Base-by-base conservation (phyloP, 2,113 vertebrate species). In the Hippocampus guttulatus region DNA sequence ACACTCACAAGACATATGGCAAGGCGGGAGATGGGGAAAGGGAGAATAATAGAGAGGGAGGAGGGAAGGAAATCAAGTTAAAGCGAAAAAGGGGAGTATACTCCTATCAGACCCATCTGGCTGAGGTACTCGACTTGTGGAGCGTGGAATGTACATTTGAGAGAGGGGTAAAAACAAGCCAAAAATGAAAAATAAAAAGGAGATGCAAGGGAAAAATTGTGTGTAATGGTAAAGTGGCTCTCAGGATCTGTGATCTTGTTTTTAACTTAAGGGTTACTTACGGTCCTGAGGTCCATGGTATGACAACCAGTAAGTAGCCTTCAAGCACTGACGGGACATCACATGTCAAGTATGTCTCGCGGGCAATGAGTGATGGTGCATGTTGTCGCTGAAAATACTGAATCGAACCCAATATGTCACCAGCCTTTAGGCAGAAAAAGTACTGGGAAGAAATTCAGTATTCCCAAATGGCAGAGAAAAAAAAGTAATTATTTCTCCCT, bases 131-230 rank as follows among this genome's bases (percentile, higher is more conserved):
- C 45, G 54, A 64, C 68, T 67, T 21, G 54, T 68, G 64, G 63
- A 69, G 73, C 71, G 30, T 80, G 80, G 86, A 88, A 88, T 87
- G 83, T 71, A 75, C 45, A 47, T 60, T 61, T 76, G 55, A 77
- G 23, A 64, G 43, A 74, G 63, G 76, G 52, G 47, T 75, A 66
- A 74, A 86, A 84, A 85, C 74, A 84, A 82, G 75, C 12, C 64
- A 20, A 64, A 68, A 77, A 78, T 67, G 3, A 65, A 12, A 33
- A 15, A 54, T 74, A 58, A 70, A 69, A 21, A 54, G 65, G 63
- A 77, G 65, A 76, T 58, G 71, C 45, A 66, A 64, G 71, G 75
- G 70, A 81, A 68, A 80, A 70, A 73, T 75, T 47, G 67, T 70
- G 68, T 14, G 63, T 64, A 67, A 45, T 38, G 74, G 23, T 55